These are phyloP conservation scores for Aphelenchoides fujianensis DNA, from an alignment of 1,140 invertebrate species.

Conservation along the genomic window DNA sequence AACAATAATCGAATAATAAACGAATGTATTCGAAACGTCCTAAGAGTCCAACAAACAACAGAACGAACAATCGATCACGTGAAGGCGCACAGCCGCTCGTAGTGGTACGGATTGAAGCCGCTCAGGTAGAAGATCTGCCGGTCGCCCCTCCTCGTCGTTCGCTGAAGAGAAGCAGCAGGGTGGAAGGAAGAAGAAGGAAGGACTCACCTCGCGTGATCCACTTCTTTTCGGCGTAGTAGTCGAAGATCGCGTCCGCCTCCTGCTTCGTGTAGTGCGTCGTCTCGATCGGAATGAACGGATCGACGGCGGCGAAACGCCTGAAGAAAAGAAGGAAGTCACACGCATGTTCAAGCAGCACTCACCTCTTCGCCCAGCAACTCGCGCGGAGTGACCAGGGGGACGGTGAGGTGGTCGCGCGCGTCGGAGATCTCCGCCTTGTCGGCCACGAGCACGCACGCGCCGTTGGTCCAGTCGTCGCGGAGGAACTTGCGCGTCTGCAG, in stretches of 20 bases:
- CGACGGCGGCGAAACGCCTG: slow-evolving; percentile 53
- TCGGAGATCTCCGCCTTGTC: slow-evolving; percentile 55
- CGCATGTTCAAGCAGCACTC: slow-evolving; percentile 16
- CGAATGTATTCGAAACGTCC: too few relatives aligned
- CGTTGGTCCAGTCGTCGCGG: slow-evolving; percentile 55
- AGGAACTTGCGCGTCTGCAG: slow-evolving; percentile 46
- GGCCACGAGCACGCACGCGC: slow-evolving; percentile 51
- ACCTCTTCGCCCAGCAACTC: slow-evolving; percentile 57
- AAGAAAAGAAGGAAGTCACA: slow-evolving; percentile 17
- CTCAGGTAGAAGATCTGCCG: slow-evolving; percentile 54
- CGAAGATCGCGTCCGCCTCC: slow-evolving; percentile 48
- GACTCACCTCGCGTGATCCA: slow-evolving; percentile 51
- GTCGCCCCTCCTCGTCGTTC: slow-evolving; percentile 46
- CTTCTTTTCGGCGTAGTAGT: slow-evolving; percentile 57
- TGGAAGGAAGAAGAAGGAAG: slow-evolving; percentile 13
- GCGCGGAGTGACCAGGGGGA: slow-evolving; percentile 49
- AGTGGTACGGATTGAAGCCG: slow-evolving; percentile 56
- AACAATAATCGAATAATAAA: too few relatives aligned
- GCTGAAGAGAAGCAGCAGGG: slow-evolving; percentile 26
- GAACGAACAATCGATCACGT: slow-evolving; percentile 28
- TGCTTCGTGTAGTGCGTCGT: slow-evolving; percentile 47
- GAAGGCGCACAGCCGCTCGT: slow-evolving; percentile 58
- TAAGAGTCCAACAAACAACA: background rate
- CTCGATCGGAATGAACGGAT: slow-evolving; percentile 60
- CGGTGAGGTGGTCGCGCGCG: slow-evolving; percentile 36